Evolutionary conservation across 2,888 invertebrate genomes (phyloP).

Genomic region (Drepana falcataria): DNA sequence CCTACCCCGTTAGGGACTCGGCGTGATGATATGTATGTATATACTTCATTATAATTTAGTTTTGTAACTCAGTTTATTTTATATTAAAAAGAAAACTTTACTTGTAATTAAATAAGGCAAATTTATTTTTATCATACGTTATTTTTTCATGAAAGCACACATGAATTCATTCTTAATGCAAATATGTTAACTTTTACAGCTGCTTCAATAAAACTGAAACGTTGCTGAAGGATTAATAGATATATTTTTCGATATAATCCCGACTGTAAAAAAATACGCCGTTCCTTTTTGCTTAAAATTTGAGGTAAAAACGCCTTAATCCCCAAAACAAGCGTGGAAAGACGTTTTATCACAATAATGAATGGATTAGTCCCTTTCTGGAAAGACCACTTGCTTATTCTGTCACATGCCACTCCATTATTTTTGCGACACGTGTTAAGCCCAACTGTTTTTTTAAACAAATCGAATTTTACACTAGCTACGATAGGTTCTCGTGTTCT

Average conservation of each 20-base stretch:
- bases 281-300: slow-evolving; percentile 20
- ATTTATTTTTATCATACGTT: no score
- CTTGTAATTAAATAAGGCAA: no score
- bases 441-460: slow-evolving; percentile 27
- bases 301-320: slow-evolving; percentile 41
- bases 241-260: neutral
- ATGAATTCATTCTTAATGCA: no score
- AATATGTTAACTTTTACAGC: no score
- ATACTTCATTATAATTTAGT: no score
- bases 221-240: neutral
- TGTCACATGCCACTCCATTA: slow-evolving; percentile 59
- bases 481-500: slow-evolving; percentile 13
- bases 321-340: slow-evolving; percentile 51
- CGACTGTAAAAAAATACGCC: slow-evolving; percentile 1
- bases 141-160: no score
- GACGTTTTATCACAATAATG: slow-evolving; percentile 38
- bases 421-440: slow-evolving; percentile 62
- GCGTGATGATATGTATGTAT: no score
- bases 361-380: slow-evolving; percentile 58
- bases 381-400: slow-evolving; percentile 74
- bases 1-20: no score
- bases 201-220: neutral
- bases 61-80: no score
- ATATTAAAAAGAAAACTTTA: no score
- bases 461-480: slow-evolving; percentile 7